Conservation (phyloP, 2,888 invertebrate genomes). For the Trissolcus brochymenae region DNA sequence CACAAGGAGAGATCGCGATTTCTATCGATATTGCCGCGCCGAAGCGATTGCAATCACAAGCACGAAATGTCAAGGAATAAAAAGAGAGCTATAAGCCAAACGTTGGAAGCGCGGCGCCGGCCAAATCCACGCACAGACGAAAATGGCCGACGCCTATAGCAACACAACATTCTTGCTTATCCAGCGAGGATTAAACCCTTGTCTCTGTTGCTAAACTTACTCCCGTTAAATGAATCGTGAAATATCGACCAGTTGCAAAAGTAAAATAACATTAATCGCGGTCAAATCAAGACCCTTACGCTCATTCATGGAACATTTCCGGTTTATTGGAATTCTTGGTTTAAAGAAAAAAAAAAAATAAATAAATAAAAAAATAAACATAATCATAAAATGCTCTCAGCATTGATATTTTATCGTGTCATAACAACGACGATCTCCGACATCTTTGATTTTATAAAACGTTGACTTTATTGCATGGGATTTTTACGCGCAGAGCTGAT, state of each 20-base stretch:
- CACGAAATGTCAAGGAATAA: conserved; percentile 22
- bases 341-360: no score
- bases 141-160: conserved; percentile 37
- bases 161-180: conserved; percentile 63
- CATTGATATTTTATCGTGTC: conserved; percentile 15
- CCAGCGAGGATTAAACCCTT: conserved; percentile 66
- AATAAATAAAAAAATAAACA: conserved; percentile 27
- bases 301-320: no score
- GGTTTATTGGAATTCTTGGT: no score
- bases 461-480: not conserved
- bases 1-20: conserved; percentile 39
- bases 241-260: conserved; percentile 59
- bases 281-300: conserved; percentile 56
- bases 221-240: conserved; percentile 69
- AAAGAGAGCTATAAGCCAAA: conserved; percentile 11
- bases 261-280: conserved; percentile 62
- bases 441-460: conserved; percentile 27
- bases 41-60: conserved; percentile 20
- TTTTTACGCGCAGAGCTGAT: not conserved
- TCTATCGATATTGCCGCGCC: conserved; percentile 37
- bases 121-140: conserved; percentile 28
- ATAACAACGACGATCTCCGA: conserved; percentile 15
- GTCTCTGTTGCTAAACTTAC: conserved; percentile 19
- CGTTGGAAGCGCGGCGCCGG: conserved; percentile 17
- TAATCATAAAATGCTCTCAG: conserved; percentile 54